Base-by-base conservation (phyloP, 2,113 vertebrate genomes). In the Tretioscincus oriximinensis region DNA sequence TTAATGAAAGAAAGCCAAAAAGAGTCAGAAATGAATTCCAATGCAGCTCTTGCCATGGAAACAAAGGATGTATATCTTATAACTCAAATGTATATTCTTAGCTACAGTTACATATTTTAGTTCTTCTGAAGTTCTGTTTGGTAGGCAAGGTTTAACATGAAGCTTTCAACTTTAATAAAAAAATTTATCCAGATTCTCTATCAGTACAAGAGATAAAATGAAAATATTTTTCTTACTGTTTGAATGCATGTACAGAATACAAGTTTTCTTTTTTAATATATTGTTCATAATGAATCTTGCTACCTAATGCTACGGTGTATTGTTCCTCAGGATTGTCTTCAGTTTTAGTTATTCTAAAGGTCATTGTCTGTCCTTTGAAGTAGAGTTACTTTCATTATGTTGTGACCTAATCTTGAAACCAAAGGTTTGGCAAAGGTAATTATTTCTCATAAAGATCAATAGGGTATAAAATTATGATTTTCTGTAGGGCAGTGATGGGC, bases 61-160 rank as follows among this genome's bases (percentile, higher is more conserved):
- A 76, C n/a, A 76, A 87, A 93, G 89, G 77, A 9, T 18, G 78
- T 85, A 92, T 84, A 65, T 80, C 87, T 73, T 67, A 84, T 84
- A 80, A n/a, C 79, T 87, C 28, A 85, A 84, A 79, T 82, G 76
- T 77, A 84, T 85, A 83, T 76, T 81, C 76, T 86, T 76, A 81
- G 76, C 88, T 86, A 91, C 86, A 88, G 86, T 9, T 86, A 78
- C 29, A 83, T 69, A 80, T 70, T 82, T 81, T 78, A 90, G 84
- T 88, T 90, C 84, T 88, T 85, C 72, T 80, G 77, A 87, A 90
- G 81, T 88, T 91, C 68, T 78, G 88, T 81, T 88, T 92, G 81
- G 26, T 60, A 84, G 78, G 79, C 81, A 79, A 81, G 81, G 88
- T 91, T 86, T 88, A 88, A 87, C 86, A 73, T 78, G 83, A 73